A percentile compares a stretch with the other conserved stretches of the same genome.
These are phyloP conservation scores for Ochotona princeps DNA, from an alignment of 2,113 vertebrate genomes.

Conservation along the genomic window DNA sequence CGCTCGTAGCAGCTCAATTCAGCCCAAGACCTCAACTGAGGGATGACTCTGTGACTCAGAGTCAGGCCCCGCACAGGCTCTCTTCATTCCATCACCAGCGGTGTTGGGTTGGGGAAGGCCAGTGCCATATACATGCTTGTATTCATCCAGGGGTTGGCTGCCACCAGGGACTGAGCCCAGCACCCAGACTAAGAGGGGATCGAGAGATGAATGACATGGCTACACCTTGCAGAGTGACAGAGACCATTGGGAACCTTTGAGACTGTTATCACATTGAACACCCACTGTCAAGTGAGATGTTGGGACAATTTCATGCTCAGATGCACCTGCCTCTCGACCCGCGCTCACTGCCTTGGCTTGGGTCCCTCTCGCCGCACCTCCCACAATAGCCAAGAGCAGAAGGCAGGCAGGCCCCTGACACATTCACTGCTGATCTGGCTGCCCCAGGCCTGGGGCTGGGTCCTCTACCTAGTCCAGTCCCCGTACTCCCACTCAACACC, in stretches of 20 bases:
- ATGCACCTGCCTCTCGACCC: background rate
- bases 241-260: no score
- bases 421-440: background rate
- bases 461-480: background rate
- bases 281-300: background rate
- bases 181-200: background rate
- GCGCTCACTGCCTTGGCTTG: accelerated
- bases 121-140: background rate
- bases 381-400: background rate
- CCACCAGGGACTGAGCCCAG: background rate
- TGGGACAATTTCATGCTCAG: background rate
- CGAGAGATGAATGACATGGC: background rate
- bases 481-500: no score
- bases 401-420: no score
- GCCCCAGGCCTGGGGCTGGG: background rate
- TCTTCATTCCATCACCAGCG: background rate
- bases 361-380: background rate
- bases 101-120: background rate
- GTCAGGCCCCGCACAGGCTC: background rate
- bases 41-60: background rate
- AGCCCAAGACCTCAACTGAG: background rate
- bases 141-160: background rate
- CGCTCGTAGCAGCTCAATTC: background rate
- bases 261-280: background rate
- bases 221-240: background rate